Evolutionary conservation across 1,140 invertebrate genomes (phyloP).

Genomic region (Patella vulgata): DNA sequence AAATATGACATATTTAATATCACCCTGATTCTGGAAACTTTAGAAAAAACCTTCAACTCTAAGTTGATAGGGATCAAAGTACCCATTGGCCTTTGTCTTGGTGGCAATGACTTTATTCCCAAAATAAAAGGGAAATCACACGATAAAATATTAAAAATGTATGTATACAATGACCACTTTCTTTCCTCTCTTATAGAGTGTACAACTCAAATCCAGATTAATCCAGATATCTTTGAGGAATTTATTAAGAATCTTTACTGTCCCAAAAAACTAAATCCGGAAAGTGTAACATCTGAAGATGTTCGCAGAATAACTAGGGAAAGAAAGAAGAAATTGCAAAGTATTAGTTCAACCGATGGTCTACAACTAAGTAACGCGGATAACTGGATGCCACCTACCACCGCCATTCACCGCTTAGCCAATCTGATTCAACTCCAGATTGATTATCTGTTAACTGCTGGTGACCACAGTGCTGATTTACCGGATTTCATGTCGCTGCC

Average conservation of each 20-base stretch:
- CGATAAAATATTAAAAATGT: slow-evolving; percentile 9
- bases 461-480: background rate
- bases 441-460: slow-evolving; percentile 17
- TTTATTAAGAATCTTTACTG: no score
- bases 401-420: background rate
- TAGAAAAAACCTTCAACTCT: slow-evolving; percentile 11
- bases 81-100: slow-evolving; percentile 16
- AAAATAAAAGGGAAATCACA: slow-evolving; percentile 26
- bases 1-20: slow-evolving; percentile 21
- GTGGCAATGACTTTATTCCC: slow-evolving; percentile 28
- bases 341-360: background rate
- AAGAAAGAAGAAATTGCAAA: background rate
- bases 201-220: no score
- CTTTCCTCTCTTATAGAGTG: no score
- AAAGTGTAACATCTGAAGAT: background rate
- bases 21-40: slow-evolving; percentile 8
- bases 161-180: background rate
- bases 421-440: slow-evolving; percentile 4
- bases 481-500: slow-evolving; percentile 16
- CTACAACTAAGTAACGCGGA: background rate
- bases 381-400: slow-evolving; percentile 7
- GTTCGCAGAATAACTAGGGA: slow-evolving; percentile 1
- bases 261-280: slow-evolving; percentile 7
- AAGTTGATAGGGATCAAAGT: slow-evolving; percentile 18
- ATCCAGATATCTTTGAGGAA: no score